Base-by-base conservation (phyloP, 2,888 invertebrate genomes). In the Axea sp. region DNA sequence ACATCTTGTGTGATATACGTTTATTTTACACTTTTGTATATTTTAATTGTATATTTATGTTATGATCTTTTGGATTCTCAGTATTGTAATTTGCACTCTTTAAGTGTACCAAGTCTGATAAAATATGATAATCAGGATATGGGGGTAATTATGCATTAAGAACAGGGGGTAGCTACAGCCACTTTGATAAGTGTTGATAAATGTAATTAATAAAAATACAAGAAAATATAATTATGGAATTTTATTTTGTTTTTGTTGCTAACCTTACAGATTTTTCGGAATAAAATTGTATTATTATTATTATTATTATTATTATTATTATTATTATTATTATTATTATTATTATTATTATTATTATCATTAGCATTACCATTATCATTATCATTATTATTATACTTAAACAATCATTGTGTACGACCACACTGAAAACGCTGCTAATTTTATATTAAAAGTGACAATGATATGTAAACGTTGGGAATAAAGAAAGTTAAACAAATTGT, bases 101-200 rank as follows among this genome's bases (percentile, higher is more conserved):
- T 45, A 43, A 68, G 59, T 53, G 59, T 68, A 60, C 26, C 22
- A 60, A 51, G 59, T 68, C 68, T 68, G 59, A 51, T 43, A 17
- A 43, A 53, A 51, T 35, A 68, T 8, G 45, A 53, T 59, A 68
- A 60, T 67, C 55, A 55, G 47, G 43, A 39, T 55, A 47, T 24
- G 39, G 65, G 39, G 47, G 22, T 47, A 47, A 65, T 14, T 67
- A 39, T 37, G 39, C 47, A 47, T 55, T 67, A 55, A 55, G 47
- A 14, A 39, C 17, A 45, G 65, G 68, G 68, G 68, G 68, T 68
- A 68, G 59, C 69, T 45, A 15, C 49, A 59, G 51, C 59, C 59
- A 51, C 26, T 53, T 68, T 60, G 53, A 60, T 69, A 60, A 69
- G 53, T 69, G 69, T 69, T 67, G 39, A 49, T 69, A 37, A 60